phyloP scores from a whole-genome alignment of 64 coral and sea anemone genomes.

The Catalaphyllia jardinei region DNA sequence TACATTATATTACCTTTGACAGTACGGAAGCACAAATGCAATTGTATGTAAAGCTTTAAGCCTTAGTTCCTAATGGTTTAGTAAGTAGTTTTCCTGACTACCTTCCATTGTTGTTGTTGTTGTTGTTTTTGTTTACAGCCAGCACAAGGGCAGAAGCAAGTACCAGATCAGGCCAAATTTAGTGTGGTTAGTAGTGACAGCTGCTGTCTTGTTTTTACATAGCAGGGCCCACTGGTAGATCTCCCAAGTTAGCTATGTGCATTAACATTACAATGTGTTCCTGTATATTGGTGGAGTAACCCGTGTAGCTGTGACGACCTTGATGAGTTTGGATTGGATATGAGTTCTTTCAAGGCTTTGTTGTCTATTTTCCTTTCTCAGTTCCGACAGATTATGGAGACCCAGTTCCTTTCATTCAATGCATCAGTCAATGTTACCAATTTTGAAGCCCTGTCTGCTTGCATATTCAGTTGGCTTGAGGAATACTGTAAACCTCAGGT shows the following conservation, averaged over 20 bases:
- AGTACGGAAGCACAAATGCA: too few species aligned
- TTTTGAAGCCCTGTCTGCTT: slow-evolving; percentile 88
- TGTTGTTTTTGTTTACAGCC: slow-evolving; percentile 36
- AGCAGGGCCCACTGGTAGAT: background rate
- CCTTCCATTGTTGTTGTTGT: background rate
- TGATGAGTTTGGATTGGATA: background rate
- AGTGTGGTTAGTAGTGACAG: slow-evolving; percentile 78
- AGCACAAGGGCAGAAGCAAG: slow-evolving; percentile 67
- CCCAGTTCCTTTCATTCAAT: slow-evolving; percentile 92
- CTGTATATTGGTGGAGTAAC: too few species aligned
- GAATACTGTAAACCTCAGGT: slow-evolving; percentile 99
- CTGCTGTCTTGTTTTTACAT: background rate
- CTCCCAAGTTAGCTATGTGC: background rate
- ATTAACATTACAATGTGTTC: background rate
- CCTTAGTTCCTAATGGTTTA: too few species aligned
- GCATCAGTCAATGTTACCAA: slow-evolving; percentile 73
- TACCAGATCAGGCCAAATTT: slow-evolving; percentile 94
- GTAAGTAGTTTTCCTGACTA: background rate
- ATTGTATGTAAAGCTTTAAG: too few species aligned
- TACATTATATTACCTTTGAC: too few species aligned
- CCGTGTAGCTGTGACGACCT: too few species aligned
- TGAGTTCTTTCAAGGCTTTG: background rate
- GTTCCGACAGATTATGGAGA: slow-evolving; percentile 95
- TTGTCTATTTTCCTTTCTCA: slow-evolving; percentile 6
- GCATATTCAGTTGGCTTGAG: slow-evolving; percentile 94